phyloP scores from a whole-genome alignment of 2,888 invertebrate species.

The Nomada ruficornis region DNA sequence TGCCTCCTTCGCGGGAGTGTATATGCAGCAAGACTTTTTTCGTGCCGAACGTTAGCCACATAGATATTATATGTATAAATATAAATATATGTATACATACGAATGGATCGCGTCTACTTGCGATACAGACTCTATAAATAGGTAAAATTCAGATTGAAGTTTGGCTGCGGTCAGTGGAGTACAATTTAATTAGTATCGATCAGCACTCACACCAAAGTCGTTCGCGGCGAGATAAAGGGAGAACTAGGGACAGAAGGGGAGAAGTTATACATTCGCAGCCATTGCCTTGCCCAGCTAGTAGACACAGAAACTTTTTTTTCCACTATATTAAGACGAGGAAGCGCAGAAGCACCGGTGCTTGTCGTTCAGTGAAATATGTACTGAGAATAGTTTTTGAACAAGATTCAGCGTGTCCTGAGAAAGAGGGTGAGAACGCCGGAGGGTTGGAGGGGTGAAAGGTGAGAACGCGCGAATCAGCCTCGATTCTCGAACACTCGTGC shows the following conservation, averaged over 20 bases:
- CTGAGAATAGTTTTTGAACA: conserved; percentile 6
- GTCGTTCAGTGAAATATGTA: conserved; percentile 21
- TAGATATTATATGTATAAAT: conserved; percentile 26
- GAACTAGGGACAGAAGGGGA: conserved; percentile 8
- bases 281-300: conserved; percentile 25
- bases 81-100: conserved; percentile 13
- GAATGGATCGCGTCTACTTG: not conserved
- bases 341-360: not conserved
- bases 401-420: not conserved
- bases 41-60: conserved; percentile 37
- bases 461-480: conserved; percentile 44
- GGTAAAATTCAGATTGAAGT: conserved; percentile 14
- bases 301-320: conserved; percentile 34
- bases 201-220: conserved; percentile 26
- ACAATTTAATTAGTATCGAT: conserved; percentile 43
- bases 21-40: conserved; percentile 12
- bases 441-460: not conserved
- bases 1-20: not conserved
- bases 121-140: conserved; percentile 16
- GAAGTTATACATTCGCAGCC: conserved; percentile 15
- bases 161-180: conserved; percentile 29
- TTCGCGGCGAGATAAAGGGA: conserved; percentile 15
- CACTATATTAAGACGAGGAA: conserved; percentile 31
- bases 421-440: not conserved
- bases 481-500: conserved; percentile 75